Percentiles rank a stretch among this genome's conserved stretches.
phyloP scores from a whole-genome alignment of 2,113 vertebrate genomes.

The Corapipo altera region DNA sequence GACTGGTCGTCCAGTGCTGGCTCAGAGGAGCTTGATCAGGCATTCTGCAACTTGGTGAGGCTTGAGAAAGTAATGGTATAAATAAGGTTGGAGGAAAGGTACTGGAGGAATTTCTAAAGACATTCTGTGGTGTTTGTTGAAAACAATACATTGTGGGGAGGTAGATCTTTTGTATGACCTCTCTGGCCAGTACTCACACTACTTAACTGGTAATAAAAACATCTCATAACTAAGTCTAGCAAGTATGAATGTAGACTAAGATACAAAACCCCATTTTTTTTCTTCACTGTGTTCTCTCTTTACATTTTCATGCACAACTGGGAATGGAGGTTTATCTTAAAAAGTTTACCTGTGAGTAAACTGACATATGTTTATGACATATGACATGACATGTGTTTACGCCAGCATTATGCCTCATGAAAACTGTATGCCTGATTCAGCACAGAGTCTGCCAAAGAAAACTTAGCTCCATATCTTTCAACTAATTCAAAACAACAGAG shows the following conservation, averaged over 20 bases:
- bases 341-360: slow-evolving; percentile 65
- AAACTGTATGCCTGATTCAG: slow-evolving; percentile 36
- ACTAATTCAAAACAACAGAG: not conserved
- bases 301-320: slow-evolving; percentile 25
- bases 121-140: not conserved
- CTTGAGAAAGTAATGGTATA: not conserved
- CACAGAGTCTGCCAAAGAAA: slow-evolving; percentile 30
- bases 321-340: slow-evolving; percentile 49
- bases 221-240: not conserved
- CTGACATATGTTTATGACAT: slow-evolving; percentile 60
- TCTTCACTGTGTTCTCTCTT: not conserved
- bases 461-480: slow-evolving; percentile 14
- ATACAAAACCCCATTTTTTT: not conserved
- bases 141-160: not conserved
- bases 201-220: not conserved
- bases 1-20: not conserved
- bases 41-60: not conserved
- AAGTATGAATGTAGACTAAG: not conserved
- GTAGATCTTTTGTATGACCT: not conserved
- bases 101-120: not conserved
- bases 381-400: slow-evolving; percentile 53
- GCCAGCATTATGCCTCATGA: slow-evolving; percentile 36
- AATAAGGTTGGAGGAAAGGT: not conserved
- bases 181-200: not conserved
- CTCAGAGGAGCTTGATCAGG: not conserved